Evolutionary conservation across 2,888 invertebrate genomes (phyloP).

Genomic region (Parnassius orleans): DNA sequence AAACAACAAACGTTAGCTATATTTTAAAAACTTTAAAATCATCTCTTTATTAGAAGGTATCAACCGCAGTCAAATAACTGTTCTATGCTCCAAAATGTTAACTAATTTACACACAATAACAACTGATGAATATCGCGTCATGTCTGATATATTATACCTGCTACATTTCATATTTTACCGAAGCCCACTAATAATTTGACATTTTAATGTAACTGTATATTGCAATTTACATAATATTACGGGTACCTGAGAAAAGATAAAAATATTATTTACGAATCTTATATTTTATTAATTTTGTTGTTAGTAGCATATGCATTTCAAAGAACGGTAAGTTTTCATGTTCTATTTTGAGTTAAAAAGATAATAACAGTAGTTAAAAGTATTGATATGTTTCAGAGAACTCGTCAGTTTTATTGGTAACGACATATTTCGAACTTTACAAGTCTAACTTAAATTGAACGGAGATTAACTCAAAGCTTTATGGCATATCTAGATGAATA

Average conservation of each 20-base stretch:
- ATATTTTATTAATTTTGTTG: no score
- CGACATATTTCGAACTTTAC: no score
- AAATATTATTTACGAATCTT: neutral
- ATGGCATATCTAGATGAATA: no score
- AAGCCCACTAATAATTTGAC: conserved; percentile 16
- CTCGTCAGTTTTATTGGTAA: no score
- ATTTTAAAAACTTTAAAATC: neutral
- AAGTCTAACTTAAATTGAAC: no score
- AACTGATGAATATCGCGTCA: conserved; percentile 20
- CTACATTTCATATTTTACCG: conserved; percentile 21
- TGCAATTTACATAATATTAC: conserved; percentile 13
- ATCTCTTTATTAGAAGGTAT: conserved; percentile 3
- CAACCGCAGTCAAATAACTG: conserved; percentile 23
- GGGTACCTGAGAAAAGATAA: neutral
- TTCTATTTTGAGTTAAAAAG: no score
- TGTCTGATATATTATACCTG: conserved; percentile 24
- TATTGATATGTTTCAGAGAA: no score
- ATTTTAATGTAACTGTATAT: conserved; percentile 19
- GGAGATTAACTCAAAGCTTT: no score
- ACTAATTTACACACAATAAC: conserved; percentile 28
- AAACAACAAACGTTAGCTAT: neutral
- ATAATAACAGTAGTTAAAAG: no score
- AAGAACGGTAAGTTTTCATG: no score
- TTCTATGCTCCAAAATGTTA: conserved; percentile 24
- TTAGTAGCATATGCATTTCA: no score